Percentiles rank a stretch among this genome's conserved stretches.
Evolutionary conservation across 92 coral and sea anemone genomes (phyloP).

Genomic region (Heteractis magnifica): DNA sequence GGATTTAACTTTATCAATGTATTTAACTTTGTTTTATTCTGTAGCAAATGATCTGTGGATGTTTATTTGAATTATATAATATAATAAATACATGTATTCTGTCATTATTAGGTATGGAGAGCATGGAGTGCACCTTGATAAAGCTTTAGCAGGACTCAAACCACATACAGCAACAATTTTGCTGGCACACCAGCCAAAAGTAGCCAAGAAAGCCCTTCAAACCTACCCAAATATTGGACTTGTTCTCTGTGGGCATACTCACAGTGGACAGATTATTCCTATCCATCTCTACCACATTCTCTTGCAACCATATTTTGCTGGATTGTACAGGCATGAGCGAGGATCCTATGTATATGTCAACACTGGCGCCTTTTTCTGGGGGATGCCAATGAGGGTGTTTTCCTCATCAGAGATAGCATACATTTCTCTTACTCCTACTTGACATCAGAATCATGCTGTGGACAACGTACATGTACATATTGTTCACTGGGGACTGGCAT

Average conservation of each 20-base stretch:
- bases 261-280: conserved; percentile 79
- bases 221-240: conserved; percentile 57
- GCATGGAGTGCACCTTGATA: conserved; percentile 66
- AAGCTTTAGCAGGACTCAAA: conserved; percentile 61
- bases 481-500: no score
- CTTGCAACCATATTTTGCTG: conserved; percentile 73
- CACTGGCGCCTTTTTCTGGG: conserved; percentile 83
- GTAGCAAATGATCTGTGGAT: no score
- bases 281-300: conserved; percentile 72
- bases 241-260: conserved; percentile 80
- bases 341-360: conserved; percentile 71
- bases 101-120: conserved; percentile 66
- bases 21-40: no score
- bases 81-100: background rate
- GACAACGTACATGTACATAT: no score
- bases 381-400: conserved; percentile 86
- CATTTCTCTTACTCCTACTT: conserved; percentile 41
- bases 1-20: no score
- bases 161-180: conserved; percentile 60
- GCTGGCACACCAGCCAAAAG: conserved; percentile 80
- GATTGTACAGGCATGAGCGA: conserved; percentile 62
- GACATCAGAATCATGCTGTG: background rate
- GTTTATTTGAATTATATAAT: background rate
- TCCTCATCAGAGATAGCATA: conserved; percentile 72
- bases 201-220: conserved; percentile 61